Base-by-base conservation (phyloP, 2,113 vertebrate genomes). In the Lampris incognitus region DNA sequence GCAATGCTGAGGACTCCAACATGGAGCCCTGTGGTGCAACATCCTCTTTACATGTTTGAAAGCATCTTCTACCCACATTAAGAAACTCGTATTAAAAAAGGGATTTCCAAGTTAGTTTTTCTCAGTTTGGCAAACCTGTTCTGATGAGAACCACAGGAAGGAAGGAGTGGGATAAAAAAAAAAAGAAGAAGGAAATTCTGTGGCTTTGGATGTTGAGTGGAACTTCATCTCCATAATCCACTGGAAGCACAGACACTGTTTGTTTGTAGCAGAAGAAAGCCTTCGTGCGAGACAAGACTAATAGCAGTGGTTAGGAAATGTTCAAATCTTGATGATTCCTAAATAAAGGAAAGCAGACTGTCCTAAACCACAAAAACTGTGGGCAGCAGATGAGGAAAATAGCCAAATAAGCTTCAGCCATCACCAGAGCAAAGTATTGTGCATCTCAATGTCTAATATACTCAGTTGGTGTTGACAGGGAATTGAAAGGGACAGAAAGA, bases 171-270 rank as follows among this genome's bases (percentile, higher is more conserved):
- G 72, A 84, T 78, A 65, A 78, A 82, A 62, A 62, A 78, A 60
- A 55, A 40, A 38, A 69, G 39, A 24, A 24, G 24, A 24, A 63
- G 81, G 69, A 89, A 84, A 87, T 81, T 65, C 69, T 83, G 67
- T 50, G 77, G 64, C 68, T 86, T 79, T 66, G 49, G 46, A 55
- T 79, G 77, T 73, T 82, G 70, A 72, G 42, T 66, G 48, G 69
- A 66, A 80, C 75, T 57, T 78, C 39, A 88, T 87, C 75, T 88
- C 24, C 76, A 80, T 81, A 87, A 88, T 74, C 83, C 67, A 77
- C 64, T 42, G 54, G 66, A 88, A 87, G 71, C 74, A 69, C 52
- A 71, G 51, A 59, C 66, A 72, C 64, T 78, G 9, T 56, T 76
- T 79, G 70, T 84, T 82, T 81, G 71, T 51, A 61, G 5, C 57